Evolutionary conservation across 2,113 vertebrate species (phyloP).

Genomic region (Sardina pilchardus): DNA sequence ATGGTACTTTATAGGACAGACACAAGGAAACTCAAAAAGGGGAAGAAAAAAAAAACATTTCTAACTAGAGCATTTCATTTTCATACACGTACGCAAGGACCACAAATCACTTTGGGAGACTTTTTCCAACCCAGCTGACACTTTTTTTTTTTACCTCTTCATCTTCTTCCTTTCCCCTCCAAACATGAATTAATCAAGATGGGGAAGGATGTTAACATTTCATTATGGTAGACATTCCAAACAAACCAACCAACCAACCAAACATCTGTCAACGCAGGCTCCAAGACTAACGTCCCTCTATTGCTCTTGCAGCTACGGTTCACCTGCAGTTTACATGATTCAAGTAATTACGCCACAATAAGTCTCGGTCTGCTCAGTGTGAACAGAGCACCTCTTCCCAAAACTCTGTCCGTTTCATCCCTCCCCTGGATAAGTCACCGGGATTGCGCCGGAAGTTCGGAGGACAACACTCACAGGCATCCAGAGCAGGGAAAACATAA

Average conservation of each 20-base stretch:
- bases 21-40: neutral
- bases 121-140: neutral
- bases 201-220: neutral
- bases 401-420: neutral
- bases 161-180: neutral
- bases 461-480: neutral
- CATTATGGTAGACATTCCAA: neutral
- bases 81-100: neutral
- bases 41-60: neutral
- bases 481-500: neutral
- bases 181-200: neutral
- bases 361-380: neutral
- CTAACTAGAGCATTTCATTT: conserved; percentile 9
- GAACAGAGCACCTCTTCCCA: neutral
- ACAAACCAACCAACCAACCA: neutral
- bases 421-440: neutral
- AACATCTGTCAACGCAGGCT: neutral
- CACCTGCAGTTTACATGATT: conserved; percentile 1
- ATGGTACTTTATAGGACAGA: neutral
- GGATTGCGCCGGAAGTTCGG: neutral
- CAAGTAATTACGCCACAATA: neutral
- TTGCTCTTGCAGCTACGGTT: neutral
- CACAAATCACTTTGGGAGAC: conserved; percentile 16
- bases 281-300: neutral
- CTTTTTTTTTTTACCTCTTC: neutral